phyloP scores from a whole-genome alignment of 1,140 invertebrate species.

The Laupala kohalensis region DNA sequence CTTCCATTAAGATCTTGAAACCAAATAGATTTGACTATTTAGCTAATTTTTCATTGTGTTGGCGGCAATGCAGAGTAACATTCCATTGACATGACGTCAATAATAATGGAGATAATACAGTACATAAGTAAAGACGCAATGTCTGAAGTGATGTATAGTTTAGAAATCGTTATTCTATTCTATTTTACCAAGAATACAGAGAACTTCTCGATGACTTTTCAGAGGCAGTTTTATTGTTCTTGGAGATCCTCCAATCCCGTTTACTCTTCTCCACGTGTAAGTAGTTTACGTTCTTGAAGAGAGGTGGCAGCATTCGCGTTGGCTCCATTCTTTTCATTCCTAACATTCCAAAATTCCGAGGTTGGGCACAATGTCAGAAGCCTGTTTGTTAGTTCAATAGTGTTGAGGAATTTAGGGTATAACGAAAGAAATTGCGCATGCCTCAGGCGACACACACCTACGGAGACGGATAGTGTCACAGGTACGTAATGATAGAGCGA shows the following conservation, averaged over 20 bases:
- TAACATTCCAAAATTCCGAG: slow-evolving; percentile 19
- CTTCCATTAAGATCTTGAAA: no score
- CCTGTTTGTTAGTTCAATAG: slow-evolving; percentile 15
- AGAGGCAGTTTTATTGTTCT: no score
- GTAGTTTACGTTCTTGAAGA: slow-evolving; percentile 12
- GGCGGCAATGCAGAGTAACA: background rate
- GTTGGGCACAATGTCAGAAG: slow-evolving; percentile 18
- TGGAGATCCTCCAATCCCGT: background rate
- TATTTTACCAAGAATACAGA: background rate
- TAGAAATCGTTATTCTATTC: background rate
- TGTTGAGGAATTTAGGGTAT: slow-evolving; percentile 13
- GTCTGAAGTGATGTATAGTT: background rate
- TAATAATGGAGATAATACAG: background rate
- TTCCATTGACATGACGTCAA: background rate
- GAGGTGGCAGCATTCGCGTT: slow-evolving; percentile 12
- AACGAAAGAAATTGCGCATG: background rate
- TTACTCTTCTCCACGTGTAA: background rate
- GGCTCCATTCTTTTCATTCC: slow-evolving; percentile 19
- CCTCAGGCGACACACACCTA: background rate
- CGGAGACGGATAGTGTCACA: background rate
- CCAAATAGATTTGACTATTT: no score
- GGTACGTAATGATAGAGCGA: no score
- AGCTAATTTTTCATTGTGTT: background rate
- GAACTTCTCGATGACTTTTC: background rate
- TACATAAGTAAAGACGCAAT: background rate